Conservation (phyloP, 2,888 invertebrate genomes). For the Caenorhabditis uteleia region DNA sequence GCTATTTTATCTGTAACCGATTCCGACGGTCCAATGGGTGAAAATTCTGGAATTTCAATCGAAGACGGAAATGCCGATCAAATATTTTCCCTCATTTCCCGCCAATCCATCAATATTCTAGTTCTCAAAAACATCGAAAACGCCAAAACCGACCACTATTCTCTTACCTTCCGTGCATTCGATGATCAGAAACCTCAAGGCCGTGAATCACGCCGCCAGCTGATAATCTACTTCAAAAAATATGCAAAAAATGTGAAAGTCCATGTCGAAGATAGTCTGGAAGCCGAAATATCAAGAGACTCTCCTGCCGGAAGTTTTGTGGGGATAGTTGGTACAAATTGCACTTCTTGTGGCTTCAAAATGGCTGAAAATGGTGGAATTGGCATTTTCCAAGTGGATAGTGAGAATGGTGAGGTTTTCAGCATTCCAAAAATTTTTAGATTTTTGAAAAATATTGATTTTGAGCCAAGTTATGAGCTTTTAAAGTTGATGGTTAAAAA, state of each 20-base stretch:
- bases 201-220: not conserved
- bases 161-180: slow-evolving; percentile 9
- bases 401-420: slow-evolving; percentile 14
- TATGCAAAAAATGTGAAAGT: not conserved
- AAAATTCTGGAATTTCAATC: slow-evolving; percentile 12
- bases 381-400: slow-evolving; percentile 21
- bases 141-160: slow-evolving; percentile 14
- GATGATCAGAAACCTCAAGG: slow-evolving; percentile 18
- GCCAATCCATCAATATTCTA: slow-evolving; percentile 28
- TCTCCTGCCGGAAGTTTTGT: slow-evolving; percentile 28
- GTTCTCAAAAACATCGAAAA: slow-evolving; percentile 16
- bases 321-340: slow-evolving; percentile 17
- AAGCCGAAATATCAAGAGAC: slow-evolving; percentile 15
- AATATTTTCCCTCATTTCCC: slow-evolving; percentile 19
- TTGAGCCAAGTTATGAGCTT: too few species aligned
- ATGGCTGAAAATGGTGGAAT: not conserved
- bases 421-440: too few species aligned
- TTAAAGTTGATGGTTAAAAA: too few species aligned
- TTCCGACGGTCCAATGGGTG: slow-evolving; percentile 26
- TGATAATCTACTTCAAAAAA: slow-evolving; percentile 18
- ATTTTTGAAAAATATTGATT: too few species aligned
- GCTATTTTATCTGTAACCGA: slow-evolving; percentile 45
- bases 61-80: slow-evolving; percentile 13
- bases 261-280: slow-evolving; percentile 3
- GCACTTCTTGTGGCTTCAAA: slow-evolving; percentile 17